Base-by-base conservation (phyloP, 92 coral and sea anemone genomes). In the Montipora capitata region DNA sequence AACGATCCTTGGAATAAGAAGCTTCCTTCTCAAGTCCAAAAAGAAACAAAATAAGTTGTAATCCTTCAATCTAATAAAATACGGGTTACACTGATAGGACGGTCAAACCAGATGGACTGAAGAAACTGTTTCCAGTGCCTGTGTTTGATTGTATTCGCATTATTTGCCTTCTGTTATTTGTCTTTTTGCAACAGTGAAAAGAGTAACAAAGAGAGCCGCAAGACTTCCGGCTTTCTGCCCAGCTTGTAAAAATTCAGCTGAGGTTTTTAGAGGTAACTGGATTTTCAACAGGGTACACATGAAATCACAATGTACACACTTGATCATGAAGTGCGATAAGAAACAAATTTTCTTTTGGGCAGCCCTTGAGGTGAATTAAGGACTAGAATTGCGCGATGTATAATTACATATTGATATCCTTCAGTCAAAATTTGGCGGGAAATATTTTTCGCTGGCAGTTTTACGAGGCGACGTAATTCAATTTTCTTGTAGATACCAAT, bases 401-500 rank as follows among this genome's bases (percentile, higher is more conserved):
- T 40, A 13, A 68, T 0, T 15, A 16, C 20, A 5, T 62, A 62
- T 15, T 62, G 67, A 62, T 14, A 40, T 38, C n/a, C 48, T 13
- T 11, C 49, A 12, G 11, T 68, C 14, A 12, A 5, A 72, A 72
- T 44, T 72, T 72, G 77, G 77, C 77, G 77, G 58, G 40, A 72
- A 72, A 44, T 72, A 72, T 45, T 42, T n/a, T 41, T 44, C 27
- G 15, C 61, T 14, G 59, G 18, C 40, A 2, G n/a, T 4, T 72
- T 72, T 72, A 40, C 40, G 40, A 44, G 27, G 59, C 39, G 14
- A 15, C 13, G 45, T 14, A 16, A 51, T 5, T 42, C 77, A 9
- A 71, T 44, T 48, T 68, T 17, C 74, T 68, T 39, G 45, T 38
- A 68, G 49, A 68, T 68, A 68, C 74, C 74, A 68, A 68, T 72